Base-by-base conservation (phyloP, 2,888 invertebrate species). In the Apotomis turbidana region DNA sequence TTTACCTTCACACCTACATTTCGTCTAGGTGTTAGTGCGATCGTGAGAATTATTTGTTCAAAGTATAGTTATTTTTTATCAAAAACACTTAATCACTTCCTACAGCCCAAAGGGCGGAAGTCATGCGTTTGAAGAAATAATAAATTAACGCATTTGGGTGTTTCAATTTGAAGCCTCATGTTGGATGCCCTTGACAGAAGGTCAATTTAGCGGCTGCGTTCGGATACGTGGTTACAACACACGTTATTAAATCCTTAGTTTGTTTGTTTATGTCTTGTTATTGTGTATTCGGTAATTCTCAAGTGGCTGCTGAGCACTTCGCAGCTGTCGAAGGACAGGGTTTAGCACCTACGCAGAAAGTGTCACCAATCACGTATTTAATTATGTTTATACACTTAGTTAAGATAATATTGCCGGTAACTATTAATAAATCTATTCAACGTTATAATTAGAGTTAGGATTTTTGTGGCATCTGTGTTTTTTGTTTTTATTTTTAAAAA, bases 91-190 rank as follows among this genome's bases (percentile, higher is more conserved):
- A 91, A 92, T 92, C 91, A 89, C 90, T 93, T 92, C 92, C 91
- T 91, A 91, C 88, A 88, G 85, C 83, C 85, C 86, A 87, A 90
- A 91, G 90, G 89, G 91, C 91, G 93, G 93, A 92, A 93, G 90
- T 89, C 87, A 81, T 88, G 88, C 84, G 85, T 87, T 89, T 88
- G 88, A 83, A 89, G 83, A 88, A 88, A 88, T 90, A 91, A 88
- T 88, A 89, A 89, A 90, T 91, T 89, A 90, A 88, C 88, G 84
- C 86, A 80, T 60, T 86, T 85, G 80, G 85, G 83, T 85, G 83
- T 88, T 88, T 88, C 85, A 85, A 87, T 85, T 85, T 82, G 83
- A 83, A 83, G 80, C 78, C 78, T 76, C 82, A 79, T 83, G 82
- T 81, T 78, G 78, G 75, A 74, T 86, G 89, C 81, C 92, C 91